These are phyloP conservation scores for Cottus gobio DNA, from an alignment of 2,113 vertebrate genomes.

Conservation along the genomic window DNA sequence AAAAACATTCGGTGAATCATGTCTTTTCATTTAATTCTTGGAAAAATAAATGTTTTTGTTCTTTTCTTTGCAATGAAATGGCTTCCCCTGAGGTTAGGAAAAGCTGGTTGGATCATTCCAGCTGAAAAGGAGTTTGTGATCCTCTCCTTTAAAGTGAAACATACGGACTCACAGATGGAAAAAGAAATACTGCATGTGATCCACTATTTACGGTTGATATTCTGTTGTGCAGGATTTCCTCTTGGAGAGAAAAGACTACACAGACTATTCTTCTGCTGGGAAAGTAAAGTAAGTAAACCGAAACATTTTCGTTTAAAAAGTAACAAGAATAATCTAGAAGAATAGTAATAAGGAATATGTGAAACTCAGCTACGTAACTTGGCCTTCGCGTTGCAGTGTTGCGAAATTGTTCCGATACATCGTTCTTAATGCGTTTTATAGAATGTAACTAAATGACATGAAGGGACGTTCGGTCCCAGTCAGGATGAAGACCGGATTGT, in stretches of 20 bases:
- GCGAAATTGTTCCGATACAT: too few species aligned
- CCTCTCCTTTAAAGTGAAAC: background rate
- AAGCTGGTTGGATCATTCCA: background rate
- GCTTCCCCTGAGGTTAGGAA: background rate
- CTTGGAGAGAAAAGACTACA: background rate
- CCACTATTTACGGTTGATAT: background rate
- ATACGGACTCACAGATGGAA: background rate
- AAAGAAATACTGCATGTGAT: background rate
- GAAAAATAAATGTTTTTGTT: background rate
- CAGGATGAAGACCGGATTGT: background rate
- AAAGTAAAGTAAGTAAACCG: background rate
- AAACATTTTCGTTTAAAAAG: background rate
- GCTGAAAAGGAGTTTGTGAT: background rate
- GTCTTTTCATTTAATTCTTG: background rate
- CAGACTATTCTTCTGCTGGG: background rate
- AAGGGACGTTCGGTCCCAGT: background rate
- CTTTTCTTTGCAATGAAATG: background rate
- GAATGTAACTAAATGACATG: background rate
- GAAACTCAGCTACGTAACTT: background rate
- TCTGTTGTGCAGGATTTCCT: background rate
- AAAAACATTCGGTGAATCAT: background rate
- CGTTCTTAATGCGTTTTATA: background rate
- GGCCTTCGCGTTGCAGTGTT: background rate
- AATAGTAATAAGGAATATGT: background rate
- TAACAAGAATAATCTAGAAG: background rate